phyloP scores from a whole-genome alignment of 2,797 vertebrate species.

The Paratrypauchen microcephalus region DNA sequence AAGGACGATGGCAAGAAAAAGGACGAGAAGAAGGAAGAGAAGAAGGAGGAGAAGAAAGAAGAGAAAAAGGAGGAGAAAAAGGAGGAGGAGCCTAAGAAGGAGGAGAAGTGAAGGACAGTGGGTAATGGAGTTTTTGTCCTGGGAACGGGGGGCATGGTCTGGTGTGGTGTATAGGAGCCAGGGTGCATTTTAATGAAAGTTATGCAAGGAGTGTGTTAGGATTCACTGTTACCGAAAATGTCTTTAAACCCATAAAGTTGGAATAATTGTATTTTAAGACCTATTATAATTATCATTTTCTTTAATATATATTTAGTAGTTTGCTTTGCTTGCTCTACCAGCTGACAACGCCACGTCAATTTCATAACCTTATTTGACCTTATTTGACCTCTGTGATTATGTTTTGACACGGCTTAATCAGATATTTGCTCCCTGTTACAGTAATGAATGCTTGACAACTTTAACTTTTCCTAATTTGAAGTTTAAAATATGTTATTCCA shows the following conservation, averaged over 20 bases:
- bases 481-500: background rate
- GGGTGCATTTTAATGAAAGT: constrained; percentile 15
- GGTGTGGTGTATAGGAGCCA: constrained; percentile 34
- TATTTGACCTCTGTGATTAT: background rate
- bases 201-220: constrained; percentile 12
- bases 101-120: constrained; percentile 75
- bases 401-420: background rate
- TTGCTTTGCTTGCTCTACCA: background rate
- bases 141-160: constrained; percentile 50
- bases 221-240: constrained; percentile 1
- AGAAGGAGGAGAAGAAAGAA: constrained; percentile 78
- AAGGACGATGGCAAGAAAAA: constrained; percentile 75
- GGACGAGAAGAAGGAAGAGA: constrained; percentile 73
- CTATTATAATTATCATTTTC: background rate
- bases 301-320: background rate
- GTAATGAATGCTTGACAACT: background rate
- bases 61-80: constrained; percentile 74
- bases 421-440: background rate
- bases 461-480: background rate
- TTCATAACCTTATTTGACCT: background rate
- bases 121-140: constrained; percentile 69
- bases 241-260: background rate
- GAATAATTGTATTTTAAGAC: background rate
- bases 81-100: constrained; percentile 69
- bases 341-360: background rate